Base-by-base conservation (phyloP, 2,797 vertebrate genomes). In the Monodelphis domestica region DNA sequence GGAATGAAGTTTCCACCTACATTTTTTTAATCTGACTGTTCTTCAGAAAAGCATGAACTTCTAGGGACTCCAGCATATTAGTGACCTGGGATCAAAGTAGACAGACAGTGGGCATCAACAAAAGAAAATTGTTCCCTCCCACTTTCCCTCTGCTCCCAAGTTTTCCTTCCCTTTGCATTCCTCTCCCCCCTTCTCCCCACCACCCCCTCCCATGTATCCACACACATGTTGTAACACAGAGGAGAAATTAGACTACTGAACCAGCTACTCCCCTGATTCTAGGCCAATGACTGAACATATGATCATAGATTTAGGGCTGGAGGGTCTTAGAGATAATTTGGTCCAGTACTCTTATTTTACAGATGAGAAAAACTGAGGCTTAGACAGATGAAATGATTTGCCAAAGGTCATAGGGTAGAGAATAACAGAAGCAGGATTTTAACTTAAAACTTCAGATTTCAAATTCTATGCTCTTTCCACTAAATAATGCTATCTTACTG, bases 31-130 rank as follows among this genome's bases (percentile, higher is more conserved):
- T 95, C 10, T 70, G 63, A 89, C 95, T 97, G 96, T 98, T 98
- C 63, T 30, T 52, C 94, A 96, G 87, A 95, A 98, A 98, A 93
- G 97, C 94, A 54, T 94, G 94, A 24, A 98, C 51, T 0, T 95
- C 93, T 96, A 98, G 94, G 57, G 94, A 97, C 38, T 28, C 70
- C 91, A 98, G 93, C 57, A 95, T 97, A 54, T 94, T 70, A 0
- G 98, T 95, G 93, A 98, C 97, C 98, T 98, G 92, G 3, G 33
- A n/a, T 0, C 0, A 2, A 12, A 10, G 0, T 0, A 95, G 21
- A 0, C 0, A 90, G 52, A 94, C 12, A 5, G 45, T 56, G 93
- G 91, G 51, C 54, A 45, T 54, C 33, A 51, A 29, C 50, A 57
- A 91, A 54, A 30, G 17, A 93, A 33, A 5, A 93, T 24, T 24